phyloP scores from a whole-genome alignment of 2,888 invertebrate genomes.

The Beris morrisii region DNA sequence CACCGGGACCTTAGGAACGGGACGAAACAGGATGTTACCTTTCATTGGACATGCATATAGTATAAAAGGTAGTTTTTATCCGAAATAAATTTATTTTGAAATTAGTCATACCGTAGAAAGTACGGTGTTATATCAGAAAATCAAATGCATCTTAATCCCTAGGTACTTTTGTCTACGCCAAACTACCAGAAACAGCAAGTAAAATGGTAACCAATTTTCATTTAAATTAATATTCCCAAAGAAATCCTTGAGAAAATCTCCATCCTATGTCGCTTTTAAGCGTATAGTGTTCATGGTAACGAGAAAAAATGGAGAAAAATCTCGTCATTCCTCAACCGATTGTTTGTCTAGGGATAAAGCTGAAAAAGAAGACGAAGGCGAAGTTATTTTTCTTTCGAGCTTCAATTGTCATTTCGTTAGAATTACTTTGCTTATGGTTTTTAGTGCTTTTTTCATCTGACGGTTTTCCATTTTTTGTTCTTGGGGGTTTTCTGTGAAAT shows the following conservation, averaged over 20 bases:
- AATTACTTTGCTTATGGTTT: slow-evolving; percentile 23
- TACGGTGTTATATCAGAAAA: too few species aligned
- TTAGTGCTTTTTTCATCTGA: slow-evolving; percentile 9
- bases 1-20: slow-evolving; percentile 4
- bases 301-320: not conserved
- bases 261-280: not conserved
- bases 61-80: not conserved
- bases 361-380: slow-evolving; percentile 1
- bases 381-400: slow-evolving; percentile 23
- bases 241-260: slow-evolving; percentile 22
- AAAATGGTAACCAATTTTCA: slow-evolving; percentile 3
- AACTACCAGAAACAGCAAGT: too few species aligned
- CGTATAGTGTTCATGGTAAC: not conserved
- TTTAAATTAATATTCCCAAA: slow-evolving; percentile 24
- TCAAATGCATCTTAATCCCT: too few species aligned
- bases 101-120: too few species aligned
- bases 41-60: not conserved
- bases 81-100: too few species aligned
- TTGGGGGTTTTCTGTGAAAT: too few species aligned
- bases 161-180: too few species aligned
- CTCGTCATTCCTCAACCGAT: not conserved
- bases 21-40: not conserved
- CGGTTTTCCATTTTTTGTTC: too few species aligned
- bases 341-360: slow-evolving; percentile 2
- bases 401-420: slow-evolving; percentile 25